These are phyloP conservation scores for Cheilosia urbana DNA, from an alignment of 2,888 invertebrate species.

Conservation along the genomic window DNA sequence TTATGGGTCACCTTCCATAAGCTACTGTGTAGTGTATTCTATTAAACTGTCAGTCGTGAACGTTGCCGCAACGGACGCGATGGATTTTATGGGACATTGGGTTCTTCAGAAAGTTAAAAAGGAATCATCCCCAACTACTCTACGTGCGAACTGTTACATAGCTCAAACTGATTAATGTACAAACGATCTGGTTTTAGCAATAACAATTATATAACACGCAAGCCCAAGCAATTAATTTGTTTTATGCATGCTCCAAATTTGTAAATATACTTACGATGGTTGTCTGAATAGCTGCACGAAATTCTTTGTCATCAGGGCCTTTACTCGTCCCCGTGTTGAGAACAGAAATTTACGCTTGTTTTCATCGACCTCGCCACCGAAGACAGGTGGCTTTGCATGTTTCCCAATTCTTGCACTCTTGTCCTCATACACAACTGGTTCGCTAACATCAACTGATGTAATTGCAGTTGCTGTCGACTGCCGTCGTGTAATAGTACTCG, in stretches of 20 bases:
- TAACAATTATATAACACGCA: conserved; percentile 3
- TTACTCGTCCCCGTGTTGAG: conserved; percentile 84
- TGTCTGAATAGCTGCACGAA: conserved; percentile 88
- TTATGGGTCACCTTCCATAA: too few species aligned
- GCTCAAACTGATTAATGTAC: not conserved
- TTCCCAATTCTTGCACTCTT: conserved; percentile 75
- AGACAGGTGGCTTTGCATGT: conserved; percentile 77
- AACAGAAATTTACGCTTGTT: conserved; percentile 80
- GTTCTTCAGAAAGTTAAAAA: not conserved
- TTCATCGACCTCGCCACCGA: conserved; percentile 72
- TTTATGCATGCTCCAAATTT: not conserved
- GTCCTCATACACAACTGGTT: conserved; percentile 71
- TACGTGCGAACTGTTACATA: not conserved
- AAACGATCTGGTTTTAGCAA: conserved; percentile 7
- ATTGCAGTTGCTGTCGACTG: conserved; percentile 78
- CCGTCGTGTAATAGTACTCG: conserved; percentile 74
- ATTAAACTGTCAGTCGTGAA: too few species aligned
- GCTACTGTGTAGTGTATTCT: too few species aligned
- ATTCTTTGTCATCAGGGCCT: conserved; percentile 89
- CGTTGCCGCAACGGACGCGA: too few species aligned
- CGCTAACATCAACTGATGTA: conserved; percentile 80
- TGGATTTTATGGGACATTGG: too few species aligned
- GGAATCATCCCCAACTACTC: not conserved
- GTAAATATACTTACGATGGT: conserved; percentile 86
- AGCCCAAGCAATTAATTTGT: not conserved